These are phyloP conservation scores for Anthoscopus minutus DNA, from an alignment of 2,113 vertebrate genomes.

Conservation along the genomic window DNA sequence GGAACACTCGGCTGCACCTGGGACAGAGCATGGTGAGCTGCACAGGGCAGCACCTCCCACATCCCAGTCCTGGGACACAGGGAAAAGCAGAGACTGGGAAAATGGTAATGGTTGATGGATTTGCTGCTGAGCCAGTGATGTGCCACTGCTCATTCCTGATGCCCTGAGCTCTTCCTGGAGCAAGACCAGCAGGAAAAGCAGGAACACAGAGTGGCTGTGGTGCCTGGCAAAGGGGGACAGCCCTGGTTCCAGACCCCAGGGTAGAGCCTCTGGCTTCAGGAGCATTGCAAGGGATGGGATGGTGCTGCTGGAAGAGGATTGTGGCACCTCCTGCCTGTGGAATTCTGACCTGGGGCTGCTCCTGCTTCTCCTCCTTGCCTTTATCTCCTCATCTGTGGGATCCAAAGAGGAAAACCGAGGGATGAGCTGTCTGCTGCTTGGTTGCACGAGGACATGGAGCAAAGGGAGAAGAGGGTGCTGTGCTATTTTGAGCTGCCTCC, in stretches of 20 bases:
- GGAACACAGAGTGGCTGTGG: not conserved
- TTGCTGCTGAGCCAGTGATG: not conserved
- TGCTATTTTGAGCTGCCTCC: constrained; percentile 36
- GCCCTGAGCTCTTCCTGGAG: not conserved
- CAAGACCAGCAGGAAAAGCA: not conserved
- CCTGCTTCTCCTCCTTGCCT: not conserved
- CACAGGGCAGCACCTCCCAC: not conserved
- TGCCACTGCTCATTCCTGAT: not conserved
- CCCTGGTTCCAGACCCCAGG: not conserved
- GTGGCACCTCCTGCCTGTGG: not conserved
- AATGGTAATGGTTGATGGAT: not conserved
- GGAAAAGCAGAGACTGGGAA: not conserved
- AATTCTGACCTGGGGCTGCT: not conserved
- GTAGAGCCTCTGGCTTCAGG: not conserved
- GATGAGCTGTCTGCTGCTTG: constrained; percentile 1
- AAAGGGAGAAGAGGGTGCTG: not conserved
- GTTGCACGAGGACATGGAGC: not conserved
- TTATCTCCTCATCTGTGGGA: not conserved
- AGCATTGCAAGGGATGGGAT: not conserved
- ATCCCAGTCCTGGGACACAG: fast-evolving
- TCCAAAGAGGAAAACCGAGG: not conserved
- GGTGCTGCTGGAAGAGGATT: not conserved
- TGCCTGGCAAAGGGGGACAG: not conserved
- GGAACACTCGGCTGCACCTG: fast-evolving
- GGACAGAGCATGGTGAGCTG: not conserved